These are phyloP conservation scores for Rattus rattus DNA, from an alignment of 2,113 vertebrate species.

Conservation along the genomic window DNA sequence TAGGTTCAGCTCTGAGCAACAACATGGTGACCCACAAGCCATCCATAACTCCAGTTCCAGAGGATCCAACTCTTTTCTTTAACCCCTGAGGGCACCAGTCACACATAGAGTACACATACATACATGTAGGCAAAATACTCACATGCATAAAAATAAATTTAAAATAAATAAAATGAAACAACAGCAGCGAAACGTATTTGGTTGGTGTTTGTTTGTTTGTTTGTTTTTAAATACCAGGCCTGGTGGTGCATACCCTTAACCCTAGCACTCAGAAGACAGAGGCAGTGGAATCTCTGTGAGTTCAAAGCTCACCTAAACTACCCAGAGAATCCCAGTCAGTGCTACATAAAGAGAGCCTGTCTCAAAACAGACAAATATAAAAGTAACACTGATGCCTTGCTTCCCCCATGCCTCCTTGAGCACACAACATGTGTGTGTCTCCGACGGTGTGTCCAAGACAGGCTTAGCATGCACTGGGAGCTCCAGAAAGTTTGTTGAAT, in stretches of 20 bases:
- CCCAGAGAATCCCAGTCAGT: not conserved
- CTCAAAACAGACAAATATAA: not conserved
- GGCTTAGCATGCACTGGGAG: accelerated
- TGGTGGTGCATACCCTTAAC: not conserved
- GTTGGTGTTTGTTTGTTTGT: not conserved
- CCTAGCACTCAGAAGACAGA: not conserved
- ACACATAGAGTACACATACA: not conserved
- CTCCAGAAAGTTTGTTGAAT: not conserved
- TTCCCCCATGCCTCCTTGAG: not conserved
- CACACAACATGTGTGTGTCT: not conserved
- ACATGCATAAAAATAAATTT: not conserved
- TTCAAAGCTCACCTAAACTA: not conserved
- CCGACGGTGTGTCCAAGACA: not conserved
- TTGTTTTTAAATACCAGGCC: not conserved
- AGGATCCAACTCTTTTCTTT: not conserved
- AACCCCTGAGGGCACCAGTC: not conserved
- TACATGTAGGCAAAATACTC: not conserved
- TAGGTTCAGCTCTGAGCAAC: not conserved
- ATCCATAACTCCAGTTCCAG: not conserved
- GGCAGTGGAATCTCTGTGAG: not conserved
- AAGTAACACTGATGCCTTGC: not conserved
- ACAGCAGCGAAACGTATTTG: not conserved
- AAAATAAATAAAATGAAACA: not conserved
- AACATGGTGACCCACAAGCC: not conserved
- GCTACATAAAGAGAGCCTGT: not conserved